Conservation (phyloP, 2,888 invertebrate species). For the Macrostomum cliftonense region DNA sequence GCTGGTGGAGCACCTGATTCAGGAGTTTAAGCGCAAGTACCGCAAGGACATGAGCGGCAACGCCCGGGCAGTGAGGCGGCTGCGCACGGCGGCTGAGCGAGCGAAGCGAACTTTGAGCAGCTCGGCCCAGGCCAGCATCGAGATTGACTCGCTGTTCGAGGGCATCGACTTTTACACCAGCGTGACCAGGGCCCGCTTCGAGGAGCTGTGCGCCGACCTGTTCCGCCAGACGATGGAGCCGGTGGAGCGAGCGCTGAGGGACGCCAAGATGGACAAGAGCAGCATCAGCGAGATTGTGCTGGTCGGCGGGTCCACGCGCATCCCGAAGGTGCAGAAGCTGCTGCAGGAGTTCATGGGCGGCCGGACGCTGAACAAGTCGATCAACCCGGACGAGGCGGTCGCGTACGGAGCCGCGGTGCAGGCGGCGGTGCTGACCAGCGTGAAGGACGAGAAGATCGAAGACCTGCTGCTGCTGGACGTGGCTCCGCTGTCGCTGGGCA, state of each 20-base stretch:
- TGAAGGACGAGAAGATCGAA: conserved; percentile 38
- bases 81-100: conserved; percentile 25
- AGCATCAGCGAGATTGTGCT: conserved; percentile 59
- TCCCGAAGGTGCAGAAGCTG: conserved; percentile 28
- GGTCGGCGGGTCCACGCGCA: conserved; percentile 47
- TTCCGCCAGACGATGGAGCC: conserved; percentile 51
- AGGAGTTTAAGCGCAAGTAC: conserved; percentile 37
- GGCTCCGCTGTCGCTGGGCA: conserved; percentile 54
- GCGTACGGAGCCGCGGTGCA: conserved; percentile 52
- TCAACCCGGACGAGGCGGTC: conserved; percentile 39
- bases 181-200: conserved; percentile 27
- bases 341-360: conserved; percentile 29
- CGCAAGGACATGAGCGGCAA: conserved; percentile 34
- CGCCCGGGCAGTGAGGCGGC: conserved; percentile 20
- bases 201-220: conserved; percentile 24
- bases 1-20: conserved; percentile 35
- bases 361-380: conserved; percentile 37
- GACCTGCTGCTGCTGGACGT: conserved; percentile 36
- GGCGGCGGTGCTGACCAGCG: conserved; percentile 52
- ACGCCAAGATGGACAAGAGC: conserved; percentile 58
- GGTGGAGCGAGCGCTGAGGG: conserved; percentile 56
- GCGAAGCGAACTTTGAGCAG: conserved; percentile 38
- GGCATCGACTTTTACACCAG: conserved; percentile 26
- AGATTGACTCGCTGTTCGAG: conserved; percentile 39
- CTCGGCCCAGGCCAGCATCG: conserved; percentile 47